phyloP scores from a whole-genome alignment of 2,113 vertebrate species.

The Trichomycterus rosablanca region DNA sequence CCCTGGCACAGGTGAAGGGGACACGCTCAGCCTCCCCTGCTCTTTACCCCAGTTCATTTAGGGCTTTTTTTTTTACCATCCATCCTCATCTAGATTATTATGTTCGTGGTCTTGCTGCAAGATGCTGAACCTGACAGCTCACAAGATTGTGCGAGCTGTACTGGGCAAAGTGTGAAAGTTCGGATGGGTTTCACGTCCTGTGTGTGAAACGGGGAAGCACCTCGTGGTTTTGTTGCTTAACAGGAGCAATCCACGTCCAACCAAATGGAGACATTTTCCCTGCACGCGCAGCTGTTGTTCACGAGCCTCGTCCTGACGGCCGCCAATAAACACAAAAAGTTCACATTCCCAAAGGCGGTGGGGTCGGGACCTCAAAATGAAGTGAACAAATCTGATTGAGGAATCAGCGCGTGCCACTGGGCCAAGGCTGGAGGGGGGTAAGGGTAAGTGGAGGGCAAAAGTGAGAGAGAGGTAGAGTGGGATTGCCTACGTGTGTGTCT shows the following conservation, averaged over 20 bases:
- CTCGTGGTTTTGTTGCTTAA: conserved; percentile 36
- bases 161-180: conserved; percentile 35
- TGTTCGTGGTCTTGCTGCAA: no score
- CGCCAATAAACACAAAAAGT: conserved; percentile 54
- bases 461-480: conserved; percentile 15
- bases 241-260: conserved; percentile 38
- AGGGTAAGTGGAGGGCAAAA: conserved; percentile 62
- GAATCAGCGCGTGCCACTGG: conserved; percentile 40
- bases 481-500: conserved; percentile 55
- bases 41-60: background rate
- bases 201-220: background rate
- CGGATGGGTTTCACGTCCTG: conserved; percentile 20
- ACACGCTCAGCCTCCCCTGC: background rate
- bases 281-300: conserved; percentile 43
- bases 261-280: conserved; percentile 46
- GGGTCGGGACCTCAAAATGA: conserved; percentile 54
- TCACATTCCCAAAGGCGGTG: conserved; percentile 52
- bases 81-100: no score
- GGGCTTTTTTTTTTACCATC: background rate
- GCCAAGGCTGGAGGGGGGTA: conserved; percentile 25
- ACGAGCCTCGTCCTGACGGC: conserved; percentile 41
- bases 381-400: conserved; percentile 49
- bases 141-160: conserved; percentile 2
- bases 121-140: background rate
- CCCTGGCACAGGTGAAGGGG: conserved; percentile 11